Conservation (phyloP, 2,113 vertebrate species). For the Halcyon senegalensis region DNA sequence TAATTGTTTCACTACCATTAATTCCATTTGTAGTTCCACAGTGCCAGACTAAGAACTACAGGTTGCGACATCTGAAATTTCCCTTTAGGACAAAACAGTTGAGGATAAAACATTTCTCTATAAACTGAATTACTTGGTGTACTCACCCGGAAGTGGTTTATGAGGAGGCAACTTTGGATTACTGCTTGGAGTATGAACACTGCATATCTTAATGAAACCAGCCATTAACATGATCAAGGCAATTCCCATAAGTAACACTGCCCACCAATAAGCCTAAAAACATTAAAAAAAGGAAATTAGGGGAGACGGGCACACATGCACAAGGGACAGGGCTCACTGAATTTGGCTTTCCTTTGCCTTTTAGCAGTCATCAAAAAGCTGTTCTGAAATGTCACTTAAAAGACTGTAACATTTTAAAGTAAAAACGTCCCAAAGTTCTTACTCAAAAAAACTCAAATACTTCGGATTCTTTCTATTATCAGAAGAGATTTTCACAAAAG, state of each 20-base stretch:
- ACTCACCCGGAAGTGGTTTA: slow-evolving; percentile 94
- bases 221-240: slow-evolving; percentile 98
- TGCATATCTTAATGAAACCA: slow-evolving; percentile 98
- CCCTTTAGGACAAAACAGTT: background rate
- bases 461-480: background rate
- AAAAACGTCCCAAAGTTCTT: background rate
- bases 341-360: background rate
- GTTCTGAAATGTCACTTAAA: background rate
- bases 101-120: background rate
- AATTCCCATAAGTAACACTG: slow-evolving; percentile 95
- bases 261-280: slow-evolving; percentile 95
- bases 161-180: slow-evolving; percentile 95
- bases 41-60: background rate
- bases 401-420: background rate
- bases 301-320: background rate
- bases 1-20: background rate
- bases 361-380: background rate
- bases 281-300: background rate
- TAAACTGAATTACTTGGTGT: background rate
- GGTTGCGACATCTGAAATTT: background rate
- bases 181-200: slow-evolving; percentile 97
- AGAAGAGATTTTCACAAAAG: background rate
- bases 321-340: background rate
- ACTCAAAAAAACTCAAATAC: background rate
- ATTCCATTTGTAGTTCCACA: background rate